Evolutionary conservation across 2,888 invertebrate species (phyloP).

Genomic region (Leucoma salicis): DNA sequence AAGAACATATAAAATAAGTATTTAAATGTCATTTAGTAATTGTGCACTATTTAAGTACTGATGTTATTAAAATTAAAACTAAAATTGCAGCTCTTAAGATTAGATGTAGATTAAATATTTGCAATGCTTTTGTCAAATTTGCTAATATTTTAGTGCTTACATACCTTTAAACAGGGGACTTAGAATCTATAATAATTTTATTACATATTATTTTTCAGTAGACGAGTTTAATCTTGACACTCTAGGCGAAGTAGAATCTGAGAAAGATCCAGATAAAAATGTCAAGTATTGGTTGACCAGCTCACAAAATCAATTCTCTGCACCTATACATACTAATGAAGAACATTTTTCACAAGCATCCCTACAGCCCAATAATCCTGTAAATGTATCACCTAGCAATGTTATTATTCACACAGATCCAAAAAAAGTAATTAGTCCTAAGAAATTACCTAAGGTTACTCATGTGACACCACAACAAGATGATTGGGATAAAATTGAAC

Average conservation of each 20-base stretch:
- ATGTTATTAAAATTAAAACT: no score
- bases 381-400: constrained; percentile 50
- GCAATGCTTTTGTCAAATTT: no score
- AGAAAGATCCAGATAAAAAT: constrained; percentile 55
- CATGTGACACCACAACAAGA: constrained; percentile 52
- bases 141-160: no score
- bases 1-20: no score
- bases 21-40: no score
- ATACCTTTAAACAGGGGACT: no score
- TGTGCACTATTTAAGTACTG: no score
- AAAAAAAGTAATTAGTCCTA: constrained; percentile 39
- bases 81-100: no score
- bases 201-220: constrained; percentile 39
- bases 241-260: constrained; percentile 35
- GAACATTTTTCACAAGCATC: constrained; percentile 46
- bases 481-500: constrained; percentile 74
- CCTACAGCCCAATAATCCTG: constrained; percentile 24
- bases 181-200: not conserved
- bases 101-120: no score
- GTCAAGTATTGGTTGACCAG: constrained; percentile 67
- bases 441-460: constrained; percentile 41
- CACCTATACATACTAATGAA: constrained; percentile 45
- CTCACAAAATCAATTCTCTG: constrained; percentile 71
- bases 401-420: constrained; percentile 52
- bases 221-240: constrained; percentile 49